phyloP scores from a whole-genome alignment of 1,140 invertebrate genomes.

The Apis florea region DNA sequence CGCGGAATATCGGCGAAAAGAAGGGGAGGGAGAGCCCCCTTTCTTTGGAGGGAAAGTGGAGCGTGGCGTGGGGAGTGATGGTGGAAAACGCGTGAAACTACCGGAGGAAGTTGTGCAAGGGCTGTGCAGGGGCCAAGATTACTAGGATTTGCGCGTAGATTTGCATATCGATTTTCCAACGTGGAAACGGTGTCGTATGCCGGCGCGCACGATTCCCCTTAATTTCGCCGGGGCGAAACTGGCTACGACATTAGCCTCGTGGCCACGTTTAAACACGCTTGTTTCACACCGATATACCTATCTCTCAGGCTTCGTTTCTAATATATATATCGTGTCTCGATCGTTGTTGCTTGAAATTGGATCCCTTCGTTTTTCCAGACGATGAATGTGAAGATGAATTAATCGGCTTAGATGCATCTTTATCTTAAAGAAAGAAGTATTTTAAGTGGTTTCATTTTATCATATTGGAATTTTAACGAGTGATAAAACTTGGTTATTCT shows the following conservation, averaged over 20 bases:
- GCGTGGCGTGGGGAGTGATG: not conserved
- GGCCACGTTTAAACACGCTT: constrained; percentile 55
- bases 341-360: too few relatives aligned
- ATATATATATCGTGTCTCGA: too few relatives aligned
- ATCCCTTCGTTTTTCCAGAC: too few relatives aligned
- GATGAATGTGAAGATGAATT: too few relatives aligned
- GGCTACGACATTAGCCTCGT: constrained; percentile 58
- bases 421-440: too few relatives aligned
- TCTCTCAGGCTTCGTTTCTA: not conserved
- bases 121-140: constrained; percentile 70
- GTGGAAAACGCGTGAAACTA: constrained; percentile 10
- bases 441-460: too few relatives aligned
- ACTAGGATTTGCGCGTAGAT: constrained; percentile 79
- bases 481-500: too few relatives aligned
- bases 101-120: constrained; percentile 44
- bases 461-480: too few relatives aligned
- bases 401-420: too few relatives aligned
- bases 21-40: not conserved
- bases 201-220: constrained; percentile 75
- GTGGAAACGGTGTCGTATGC: constrained; percentile 66
- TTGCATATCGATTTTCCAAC: constrained; percentile 78
- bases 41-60: not conserved
- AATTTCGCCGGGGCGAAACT: constrained; percentile 66
- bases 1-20: constrained; percentile 8
- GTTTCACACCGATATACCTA: constrained; percentile 39